Percentiles rank a stretch among this genome's conserved stretches.
These are phyloP conservation scores for Coenonympha arcania DNA, from an alignment of 2,888 invertebrate genomes.

Conservation along the genomic window DNA sequence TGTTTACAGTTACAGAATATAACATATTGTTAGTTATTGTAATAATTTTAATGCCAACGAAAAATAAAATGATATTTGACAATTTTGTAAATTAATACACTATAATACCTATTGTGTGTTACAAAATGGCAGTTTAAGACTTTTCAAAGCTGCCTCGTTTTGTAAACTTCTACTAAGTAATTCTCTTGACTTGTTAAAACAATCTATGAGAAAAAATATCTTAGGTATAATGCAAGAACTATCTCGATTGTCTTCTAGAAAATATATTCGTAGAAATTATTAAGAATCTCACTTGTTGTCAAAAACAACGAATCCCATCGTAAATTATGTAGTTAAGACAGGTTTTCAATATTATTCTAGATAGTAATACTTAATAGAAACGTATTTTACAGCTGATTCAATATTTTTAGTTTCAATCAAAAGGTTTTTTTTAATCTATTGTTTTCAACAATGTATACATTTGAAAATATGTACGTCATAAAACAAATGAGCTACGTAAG, in stretches of 20 bases:
- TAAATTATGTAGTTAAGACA: constrained; percentile 17
- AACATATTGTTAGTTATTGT: constrained; percentile 19
- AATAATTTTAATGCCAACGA: constrained; percentile 22
- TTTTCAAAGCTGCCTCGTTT: constrained; percentile 18
- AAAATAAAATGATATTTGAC: constrained; percentile 11
- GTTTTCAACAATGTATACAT: no score
- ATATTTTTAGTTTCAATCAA: constrained; percentile 2
- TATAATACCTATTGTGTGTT: constrained; percentile 2
- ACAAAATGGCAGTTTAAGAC: constrained; percentile 9
- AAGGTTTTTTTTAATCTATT: background rate
- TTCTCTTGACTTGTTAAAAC: constrained; percentile 11
- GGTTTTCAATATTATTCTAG: constrained; percentile 9
- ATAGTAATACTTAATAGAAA: constrained; percentile 4
- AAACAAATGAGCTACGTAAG: background rate
- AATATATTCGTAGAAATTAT: constrained; percentile 17
- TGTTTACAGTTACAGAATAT: constrained; percentile 12
- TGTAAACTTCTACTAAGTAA: constrained; percentile 7
- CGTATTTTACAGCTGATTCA: constrained; percentile 4
- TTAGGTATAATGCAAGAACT: constrained; percentile 6
- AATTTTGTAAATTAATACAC: constrained; percentile 11
- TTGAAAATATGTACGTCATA: background rate
- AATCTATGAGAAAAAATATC: constrained; percentile 5
- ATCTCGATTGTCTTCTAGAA: constrained; percentile 15
- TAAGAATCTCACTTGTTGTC: constrained; percentile 24
- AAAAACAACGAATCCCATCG: constrained; percentile 21